These are phyloP conservation scores for Eurytoma californica DNA, from an alignment of 2,888 invertebrate genomes.

Conservation along the genomic window DNA sequence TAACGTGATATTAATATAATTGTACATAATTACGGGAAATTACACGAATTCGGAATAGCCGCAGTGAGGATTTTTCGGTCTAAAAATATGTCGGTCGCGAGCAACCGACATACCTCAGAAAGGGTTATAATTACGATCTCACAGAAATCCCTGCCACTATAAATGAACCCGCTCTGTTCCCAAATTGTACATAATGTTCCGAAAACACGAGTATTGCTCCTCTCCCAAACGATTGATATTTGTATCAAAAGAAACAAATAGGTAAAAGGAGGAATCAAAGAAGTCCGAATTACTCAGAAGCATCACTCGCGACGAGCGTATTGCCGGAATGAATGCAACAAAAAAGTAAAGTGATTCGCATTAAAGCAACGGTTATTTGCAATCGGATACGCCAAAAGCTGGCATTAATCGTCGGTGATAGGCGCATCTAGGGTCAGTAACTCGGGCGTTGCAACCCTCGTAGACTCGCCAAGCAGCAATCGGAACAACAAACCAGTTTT, in stretches of 20 bases:
- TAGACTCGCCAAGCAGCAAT: not conserved
- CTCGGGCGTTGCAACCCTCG: not conserved
- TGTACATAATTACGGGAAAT: no score
- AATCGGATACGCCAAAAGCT: not conserved
- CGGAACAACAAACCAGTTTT: conserved; percentile 47
- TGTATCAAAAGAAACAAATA: not conserved
- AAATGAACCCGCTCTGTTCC: not conserved
- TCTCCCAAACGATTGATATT: not conserved
- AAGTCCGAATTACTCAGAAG: no score
- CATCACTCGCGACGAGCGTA: no score
- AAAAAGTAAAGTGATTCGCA: not conserved
- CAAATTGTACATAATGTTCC: no score
- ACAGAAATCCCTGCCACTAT: not conserved
- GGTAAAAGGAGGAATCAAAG: no score
- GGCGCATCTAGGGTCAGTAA: conserved; percentile 12
- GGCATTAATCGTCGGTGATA: conserved; percentile 2
- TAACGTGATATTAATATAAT: no score
- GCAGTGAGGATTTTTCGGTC: no score
- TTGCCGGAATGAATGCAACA: no score
- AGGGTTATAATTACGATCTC: not conserved
- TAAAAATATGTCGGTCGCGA: not conserved
- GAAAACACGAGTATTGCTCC: not conserved
- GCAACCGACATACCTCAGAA: not conserved
- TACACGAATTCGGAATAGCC: no score
- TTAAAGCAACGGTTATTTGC: not conserved